phyloP scores from a whole-genome alignment of 2,888 invertebrate species.

The Leucoma salicis region DNA sequence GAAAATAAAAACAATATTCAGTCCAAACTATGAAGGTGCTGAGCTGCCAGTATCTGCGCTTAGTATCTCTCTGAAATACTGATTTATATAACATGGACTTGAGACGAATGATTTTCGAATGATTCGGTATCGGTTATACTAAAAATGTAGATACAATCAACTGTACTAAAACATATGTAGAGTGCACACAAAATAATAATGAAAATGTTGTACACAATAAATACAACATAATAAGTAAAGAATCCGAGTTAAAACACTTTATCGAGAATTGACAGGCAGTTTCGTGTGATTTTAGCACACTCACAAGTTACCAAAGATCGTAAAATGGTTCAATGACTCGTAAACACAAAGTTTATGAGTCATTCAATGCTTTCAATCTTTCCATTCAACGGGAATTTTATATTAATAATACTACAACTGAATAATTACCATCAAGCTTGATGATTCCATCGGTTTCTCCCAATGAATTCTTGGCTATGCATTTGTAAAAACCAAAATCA shows the following conservation, averaged over 20 bases:
- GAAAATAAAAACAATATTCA: constrained; percentile 40
- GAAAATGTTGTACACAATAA: no score
- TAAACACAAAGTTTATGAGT: no score
- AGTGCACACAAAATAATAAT: no score
- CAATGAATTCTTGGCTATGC: constrained; percentile 94
- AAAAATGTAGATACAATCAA: no score
- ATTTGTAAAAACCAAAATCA: constrained; percentile 95
- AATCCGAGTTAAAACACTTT: constrained; percentile 30
- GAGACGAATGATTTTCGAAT: no score
- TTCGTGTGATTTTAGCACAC: constrained; percentile 35
- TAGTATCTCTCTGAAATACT: no score
- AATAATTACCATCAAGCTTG: constrained; percentile 90
- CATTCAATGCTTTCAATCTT: constrained; percentile 30
- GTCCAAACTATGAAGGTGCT: no score
- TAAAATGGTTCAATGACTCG: constrained; percentile 33
- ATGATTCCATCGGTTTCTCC: constrained; percentile 95
- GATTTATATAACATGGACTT: no score
- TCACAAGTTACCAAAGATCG: constrained; percentile 33
- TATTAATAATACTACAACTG: constrained; percentile 33
- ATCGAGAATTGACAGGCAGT: constrained; percentile 33
- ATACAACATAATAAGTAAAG: no score
- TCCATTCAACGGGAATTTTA: constrained; percentile 21
- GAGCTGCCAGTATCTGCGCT: no score
- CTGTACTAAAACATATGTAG: no score
- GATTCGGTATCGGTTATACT: no score